Evolutionary conservation across 2,888 invertebrate genomes (phyloP).

Genomic region (Dryococelus australis): DNA sequence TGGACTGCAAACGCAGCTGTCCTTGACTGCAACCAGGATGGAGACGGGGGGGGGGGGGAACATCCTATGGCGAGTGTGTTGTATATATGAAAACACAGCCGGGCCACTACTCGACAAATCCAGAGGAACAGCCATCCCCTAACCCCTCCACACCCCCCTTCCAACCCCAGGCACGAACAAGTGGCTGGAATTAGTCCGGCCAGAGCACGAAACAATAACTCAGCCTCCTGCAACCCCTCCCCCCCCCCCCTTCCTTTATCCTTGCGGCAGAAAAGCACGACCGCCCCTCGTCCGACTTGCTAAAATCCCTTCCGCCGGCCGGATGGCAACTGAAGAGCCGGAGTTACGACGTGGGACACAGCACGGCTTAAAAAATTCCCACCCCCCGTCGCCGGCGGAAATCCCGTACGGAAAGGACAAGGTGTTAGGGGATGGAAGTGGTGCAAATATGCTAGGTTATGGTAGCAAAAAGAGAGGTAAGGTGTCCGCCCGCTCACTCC

Average conservation of each 20-base stretch:
- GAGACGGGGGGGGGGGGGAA: background rate
- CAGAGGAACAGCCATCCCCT: background rate
- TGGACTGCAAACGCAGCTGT: background rate
- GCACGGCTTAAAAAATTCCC: background rate
- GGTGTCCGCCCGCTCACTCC: background rate
- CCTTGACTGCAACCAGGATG: background rate
- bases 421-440: background rate
- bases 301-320: background rate
- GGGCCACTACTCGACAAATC: background rate
- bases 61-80: background rate
- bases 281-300: background rate
- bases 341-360: background rate
- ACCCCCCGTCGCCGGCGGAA: background rate
- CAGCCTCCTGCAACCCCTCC: background rate
- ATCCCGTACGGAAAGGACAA: background rate
- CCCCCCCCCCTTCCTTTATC: background rate
- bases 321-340: background rate
- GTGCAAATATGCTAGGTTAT: background rate
- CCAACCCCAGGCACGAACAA: background rate
- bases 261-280: background rate
- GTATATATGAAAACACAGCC: background rate
- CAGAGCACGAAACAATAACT: constrained; percentile 16
- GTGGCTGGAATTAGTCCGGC: constrained; percentile 3
- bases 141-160: no score
- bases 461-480: background rate